Base-by-base conservation (phyloP, 2,888 invertebrate species). In the Petrolisthes cinctipes region DNA sequence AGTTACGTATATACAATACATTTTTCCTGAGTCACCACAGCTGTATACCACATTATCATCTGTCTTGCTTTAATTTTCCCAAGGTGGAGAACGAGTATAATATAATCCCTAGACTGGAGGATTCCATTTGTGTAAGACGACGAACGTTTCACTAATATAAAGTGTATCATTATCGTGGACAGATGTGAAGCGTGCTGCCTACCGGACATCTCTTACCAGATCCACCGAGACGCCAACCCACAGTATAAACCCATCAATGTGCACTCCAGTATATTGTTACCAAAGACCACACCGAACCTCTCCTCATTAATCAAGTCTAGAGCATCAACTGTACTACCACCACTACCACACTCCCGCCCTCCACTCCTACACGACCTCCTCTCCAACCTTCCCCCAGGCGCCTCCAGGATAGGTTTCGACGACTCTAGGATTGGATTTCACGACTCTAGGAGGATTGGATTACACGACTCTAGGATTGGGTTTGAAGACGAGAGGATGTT, bases 301-400 rank as follows among this genome's bases (percentile, higher is more conserved):
- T 71, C 20, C 71, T n/a, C 20, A 1, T n/a, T n/a, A 6, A 11
- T n/a, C 4, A 71, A 71, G 17, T n/a, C 71, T 71, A 71, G 1
- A 6, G 71, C n/a, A 20, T 71, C 14, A 17, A n/a, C 14, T 9
- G 78, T n/a, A 7, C 71, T 23, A 5, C 81, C 80, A 11, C 85
- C 81, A 14, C 81, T 68, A 6, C 75, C 81, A 17, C 61, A 81
- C 75, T 78, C 66, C n/a, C 71, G 56, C 9, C 81, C 80, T n/a
- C 86, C 86, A 14, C 86, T 68, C 4, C 81, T 86, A 17, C 61
- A 81, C 75, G 71, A 54, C 17, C 73, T 86, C 11, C 73, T 86
- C 37, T 86, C 86, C n/a, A 86, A 86, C 81, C 57, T 86, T 54
- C 86, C 86, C 11, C 86, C 86, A 5, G 86, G 86, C 5, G 73